Evolutionary conservation across 2,797 vertebrate species (phyloP), one percentile per base, ranked within the genome.

Genomic region (Myiothlypis coronata): DNA sequence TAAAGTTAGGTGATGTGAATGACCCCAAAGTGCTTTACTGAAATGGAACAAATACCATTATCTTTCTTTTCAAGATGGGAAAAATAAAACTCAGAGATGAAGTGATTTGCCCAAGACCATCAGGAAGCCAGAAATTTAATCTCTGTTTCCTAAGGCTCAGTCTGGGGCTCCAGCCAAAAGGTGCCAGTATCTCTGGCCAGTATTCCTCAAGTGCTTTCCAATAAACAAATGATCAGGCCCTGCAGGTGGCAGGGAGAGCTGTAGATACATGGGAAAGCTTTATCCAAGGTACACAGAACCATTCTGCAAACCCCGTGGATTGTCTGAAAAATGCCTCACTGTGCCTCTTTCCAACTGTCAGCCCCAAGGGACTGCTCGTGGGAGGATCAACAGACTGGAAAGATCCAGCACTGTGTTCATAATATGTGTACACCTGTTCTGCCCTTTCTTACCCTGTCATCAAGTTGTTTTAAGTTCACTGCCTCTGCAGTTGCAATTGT

Each of bases 81-180:
- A 90, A 78, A 92, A 63, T 90, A 88, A 90, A 88, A 59, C 67
- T 88, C 57, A 57, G 88, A 83, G 74, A 59, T 93, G 39, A 91
- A 91, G 44, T 3, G 49, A 87, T 88, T 94, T 94, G 44, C 70
- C 74, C 4, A 32, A 88, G 41, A 76, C 83, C n/a, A 69, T 85
- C 69, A 74, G 34, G 53, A 93, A 88, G 63, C 20, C 82, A 83
- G 59, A 39, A 93, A 67, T 18, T 49, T 56, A 88, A 74, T 86
- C 63, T 93, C 23, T 74, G 43, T 72, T 90, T 84, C 53, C 90
- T 85, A n/a, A 87, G 64, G 68, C 68, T 94, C 52, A 60, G 46
- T 52, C 64, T 90, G 81, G 68, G 60, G 81, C 70, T 92, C 34
- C 76, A 87, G 81, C 83, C 94, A 95, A 80, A 88, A 93, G 81